A percentile compares a stretch with the other conserved stretches of the same genome.
Conservation (phyloP, 2,113 vertebrate genomes). For the Mesoclemmys tuberculata region DNA sequence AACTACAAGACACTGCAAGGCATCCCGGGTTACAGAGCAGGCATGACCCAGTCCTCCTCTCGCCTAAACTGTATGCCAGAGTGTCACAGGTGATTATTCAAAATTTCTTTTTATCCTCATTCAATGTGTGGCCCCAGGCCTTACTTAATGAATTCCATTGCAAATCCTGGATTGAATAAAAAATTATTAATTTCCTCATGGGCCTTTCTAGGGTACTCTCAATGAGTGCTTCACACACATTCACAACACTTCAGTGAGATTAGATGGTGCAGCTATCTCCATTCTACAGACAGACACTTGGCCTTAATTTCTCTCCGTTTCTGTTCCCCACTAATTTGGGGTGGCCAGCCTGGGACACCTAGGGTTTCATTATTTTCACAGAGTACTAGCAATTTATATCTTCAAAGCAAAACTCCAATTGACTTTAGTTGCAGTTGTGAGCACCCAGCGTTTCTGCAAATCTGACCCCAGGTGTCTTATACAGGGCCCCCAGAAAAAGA, state of each 20-base stretch:
- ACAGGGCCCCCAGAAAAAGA: constrained; percentile 2
- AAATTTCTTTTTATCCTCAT: neutral
- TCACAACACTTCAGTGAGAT: neutral
- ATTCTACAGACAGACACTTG: rapidly evolving
- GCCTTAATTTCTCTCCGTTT: neutral
- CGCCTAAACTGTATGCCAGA: too few relatives aligned
- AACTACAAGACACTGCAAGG: too few relatives aligned
- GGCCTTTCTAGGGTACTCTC: rapidly evolving
- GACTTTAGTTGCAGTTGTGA: constrained; percentile 12
- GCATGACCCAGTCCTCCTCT: too few relatives aligned
- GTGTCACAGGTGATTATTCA: neutral
- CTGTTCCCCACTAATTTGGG: rapidly evolving
- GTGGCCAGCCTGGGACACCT: rapidly evolving
- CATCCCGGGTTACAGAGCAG: too few relatives aligned
- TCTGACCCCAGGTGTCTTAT: constrained; percentile 35
- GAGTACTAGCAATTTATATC: neutral
- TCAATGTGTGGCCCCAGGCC: neutral
- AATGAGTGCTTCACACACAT: neutral
- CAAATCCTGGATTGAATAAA: neutral
- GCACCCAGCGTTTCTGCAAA: constrained; percentile 47
- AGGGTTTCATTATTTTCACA: neutral
- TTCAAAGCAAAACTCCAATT: neutral
- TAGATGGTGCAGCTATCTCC: neutral
- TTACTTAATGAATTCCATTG: rapidly evolving
- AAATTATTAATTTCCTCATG: neutral